Evolutionary conservation across 2,797 vertebrate genomes (phyloP).

Genomic region (Rhyacichthys aspro): DNA sequence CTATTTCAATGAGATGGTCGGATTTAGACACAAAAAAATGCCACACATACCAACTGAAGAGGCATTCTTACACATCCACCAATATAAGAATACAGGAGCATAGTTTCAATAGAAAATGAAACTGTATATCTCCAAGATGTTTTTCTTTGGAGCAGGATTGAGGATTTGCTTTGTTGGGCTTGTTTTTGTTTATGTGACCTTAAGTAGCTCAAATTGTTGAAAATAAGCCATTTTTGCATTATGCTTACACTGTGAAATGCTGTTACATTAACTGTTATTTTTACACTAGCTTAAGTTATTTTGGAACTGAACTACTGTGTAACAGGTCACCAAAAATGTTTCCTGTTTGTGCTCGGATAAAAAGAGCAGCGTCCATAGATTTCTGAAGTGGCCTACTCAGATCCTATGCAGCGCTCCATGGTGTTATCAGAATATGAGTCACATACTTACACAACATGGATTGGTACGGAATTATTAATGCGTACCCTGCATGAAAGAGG

Average conservation of each 20-base stretch:
- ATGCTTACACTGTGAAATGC: neutral
- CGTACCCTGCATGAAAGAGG: slow-evolving; percentile 11
- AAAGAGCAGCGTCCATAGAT: neutral
- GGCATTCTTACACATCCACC: too few species aligned
- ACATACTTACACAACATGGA: slow-evolving; percentile 36
- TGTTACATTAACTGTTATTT: neutral
- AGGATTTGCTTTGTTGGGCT: too few species aligned
- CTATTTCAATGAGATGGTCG: too few species aligned
- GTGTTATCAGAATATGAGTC: slow-evolving; percentile 38
- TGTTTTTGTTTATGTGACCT: too few species aligned
- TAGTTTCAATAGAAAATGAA: too few species aligned
- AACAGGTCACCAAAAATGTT: neutral
- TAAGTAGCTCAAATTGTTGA: too few species aligned
- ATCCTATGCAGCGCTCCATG: slow-evolving; percentile 1
- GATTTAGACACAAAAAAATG: too few species aligned
- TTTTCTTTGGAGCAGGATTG: too few species aligned
- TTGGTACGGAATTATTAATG: slow-evolving; percentile 10
- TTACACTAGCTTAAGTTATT: neutral
- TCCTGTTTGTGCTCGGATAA: neutral
- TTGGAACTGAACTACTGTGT: slow-evolving; percentile 1
- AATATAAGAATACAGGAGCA: too few species aligned
- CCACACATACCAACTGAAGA: too few species aligned
- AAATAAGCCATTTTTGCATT: too few species aligned
- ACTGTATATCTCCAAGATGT: too few species aligned
- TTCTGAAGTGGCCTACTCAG: slow-evolving; percentile 29